These are phyloP conservation scores for Patella pellucida DNA, from an alignment of 2,888 invertebrate species.

Conservation along the genomic window DNA sequence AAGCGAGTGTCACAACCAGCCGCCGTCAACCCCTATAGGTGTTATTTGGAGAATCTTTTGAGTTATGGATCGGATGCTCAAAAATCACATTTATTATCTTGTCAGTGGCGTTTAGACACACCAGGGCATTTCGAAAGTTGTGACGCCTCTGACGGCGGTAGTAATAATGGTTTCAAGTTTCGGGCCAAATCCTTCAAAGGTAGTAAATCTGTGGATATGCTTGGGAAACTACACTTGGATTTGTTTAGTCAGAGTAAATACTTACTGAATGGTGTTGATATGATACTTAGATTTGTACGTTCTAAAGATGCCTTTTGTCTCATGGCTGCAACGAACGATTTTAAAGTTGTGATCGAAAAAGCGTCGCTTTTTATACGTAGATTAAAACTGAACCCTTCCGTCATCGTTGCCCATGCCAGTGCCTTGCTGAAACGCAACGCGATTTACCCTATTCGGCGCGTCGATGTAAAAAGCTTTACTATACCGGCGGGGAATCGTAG, in stretches of 20 bases:
- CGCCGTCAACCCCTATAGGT: neutral
- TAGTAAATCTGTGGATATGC: neutral
- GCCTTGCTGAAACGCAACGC: neutral
- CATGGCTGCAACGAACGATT: neutral
- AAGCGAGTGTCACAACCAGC: neutral
- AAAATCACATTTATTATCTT: neutral
- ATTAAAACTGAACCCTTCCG: neutral
- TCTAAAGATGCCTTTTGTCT: neutral
- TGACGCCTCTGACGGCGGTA: neutral
- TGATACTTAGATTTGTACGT: neutral
- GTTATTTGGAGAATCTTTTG: neutral
- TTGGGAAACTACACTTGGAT: neutral
- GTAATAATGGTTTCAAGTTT: neutral
- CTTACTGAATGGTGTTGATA: neutral
- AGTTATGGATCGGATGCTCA: neutral
- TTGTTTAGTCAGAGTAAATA: conserved; percentile 3
- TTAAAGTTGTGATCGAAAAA: neutral
- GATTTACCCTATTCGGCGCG: neutral
- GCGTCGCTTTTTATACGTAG: neutral
- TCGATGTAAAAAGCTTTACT: neutral
- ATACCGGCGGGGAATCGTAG: neutral
- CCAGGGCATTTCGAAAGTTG: neutral
- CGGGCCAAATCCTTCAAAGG: neutral
- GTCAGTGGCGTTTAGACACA: neutral
- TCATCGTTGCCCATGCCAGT: neutral